phyloP scores from a whole-genome alignment of 2,797 vertebrate species.

The Hemibagrus guttatus region DNA sequence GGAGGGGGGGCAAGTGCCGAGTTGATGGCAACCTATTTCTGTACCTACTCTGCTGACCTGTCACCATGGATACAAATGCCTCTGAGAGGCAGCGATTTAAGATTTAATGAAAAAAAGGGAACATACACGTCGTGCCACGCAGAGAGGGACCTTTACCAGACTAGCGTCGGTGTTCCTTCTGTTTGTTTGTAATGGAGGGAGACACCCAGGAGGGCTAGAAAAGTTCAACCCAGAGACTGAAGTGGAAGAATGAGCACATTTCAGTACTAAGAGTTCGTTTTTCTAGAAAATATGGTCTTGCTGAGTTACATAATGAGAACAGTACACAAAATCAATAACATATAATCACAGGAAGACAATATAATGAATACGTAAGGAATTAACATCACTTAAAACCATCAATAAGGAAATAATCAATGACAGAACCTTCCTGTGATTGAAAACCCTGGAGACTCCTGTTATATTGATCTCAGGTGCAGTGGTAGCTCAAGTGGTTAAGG shows the following conservation, averaged over 20 bases:
- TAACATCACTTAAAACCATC: background rate
- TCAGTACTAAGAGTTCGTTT: background rate
- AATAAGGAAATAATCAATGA: background rate
- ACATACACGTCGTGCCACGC: slow-evolving; percentile 39
- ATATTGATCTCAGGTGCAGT: too few species aligned
- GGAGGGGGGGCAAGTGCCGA: slow-evolving; percentile 25
- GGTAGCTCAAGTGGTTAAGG: too few species aligned
- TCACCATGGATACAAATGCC: slow-evolving; percentile 56
- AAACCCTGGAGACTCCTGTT: too few species aligned
- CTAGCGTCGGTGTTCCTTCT: slow-evolving; percentile 40
- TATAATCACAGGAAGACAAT: background rate
- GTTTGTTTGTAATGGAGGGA: slow-evolving; percentile 38
- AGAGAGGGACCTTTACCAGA: slow-evolving; percentile 39
- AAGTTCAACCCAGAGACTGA: slow-evolving; percentile 11
- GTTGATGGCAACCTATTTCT: slow-evolving; percentile 50
- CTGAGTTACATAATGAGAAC: background rate
- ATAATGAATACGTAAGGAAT: background rate
- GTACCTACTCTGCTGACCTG: slow-evolving; percentile 50
- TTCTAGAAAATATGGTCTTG: background rate
- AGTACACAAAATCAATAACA: background rate
- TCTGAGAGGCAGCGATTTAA: slow-evolving; percentile 49
- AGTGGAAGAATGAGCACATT: background rate
- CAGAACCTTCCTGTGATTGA: too few species aligned
- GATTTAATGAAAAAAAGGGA: slow-evolving; percentile 53
- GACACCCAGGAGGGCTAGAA: slow-evolving; percentile 35